phyloP scores from a whole-genome alignment of 2,888 invertebrate genomes.

The Ctena decussata region DNA sequence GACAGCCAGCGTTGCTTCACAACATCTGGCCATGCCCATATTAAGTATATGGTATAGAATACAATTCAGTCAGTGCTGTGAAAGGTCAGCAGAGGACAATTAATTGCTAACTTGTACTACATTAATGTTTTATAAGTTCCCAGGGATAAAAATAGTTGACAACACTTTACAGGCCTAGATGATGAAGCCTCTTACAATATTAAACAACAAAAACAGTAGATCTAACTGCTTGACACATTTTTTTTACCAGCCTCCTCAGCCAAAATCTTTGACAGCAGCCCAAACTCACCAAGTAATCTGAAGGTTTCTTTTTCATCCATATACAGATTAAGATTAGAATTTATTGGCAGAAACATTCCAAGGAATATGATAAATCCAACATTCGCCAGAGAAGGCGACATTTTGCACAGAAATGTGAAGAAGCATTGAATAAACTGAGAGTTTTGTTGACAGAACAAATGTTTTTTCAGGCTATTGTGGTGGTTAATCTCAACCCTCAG shows the following conservation, averaged over 20 bases:
- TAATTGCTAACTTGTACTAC: no score
- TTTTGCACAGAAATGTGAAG: constrained; percentile 50
- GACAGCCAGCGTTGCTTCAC: no score
- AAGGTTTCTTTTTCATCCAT: constrained; percentile 79
- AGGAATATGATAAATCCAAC: constrained; percentile 68
- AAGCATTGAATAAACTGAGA: constrained; percentile 9
- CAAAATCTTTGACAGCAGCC: background rate
- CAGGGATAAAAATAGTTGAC: no score
- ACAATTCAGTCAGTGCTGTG: no score
- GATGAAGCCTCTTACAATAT: no score
- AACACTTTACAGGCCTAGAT: no score
- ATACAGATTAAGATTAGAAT: constrained; percentile 78
- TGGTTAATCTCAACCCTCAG: constrained; percentile 46
- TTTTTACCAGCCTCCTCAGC: constrained; percentile 7
- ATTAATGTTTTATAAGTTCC: no score
- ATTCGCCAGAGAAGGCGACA: constrained; percentile 62
- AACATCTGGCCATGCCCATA: no score
- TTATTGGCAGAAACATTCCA: constrained; percentile 68
- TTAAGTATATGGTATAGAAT: no score
- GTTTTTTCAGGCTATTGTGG: constrained; percentile 50
- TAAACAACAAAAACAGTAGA: no score
- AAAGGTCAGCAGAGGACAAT: no score
- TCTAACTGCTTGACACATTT: no score
- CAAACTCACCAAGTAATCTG: constrained; percentile 79
- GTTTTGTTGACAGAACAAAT: constrained; percentile 58